Conservation (phyloP, 2,888 invertebrate genomes). For the Drosophila koepferae region DNA sequence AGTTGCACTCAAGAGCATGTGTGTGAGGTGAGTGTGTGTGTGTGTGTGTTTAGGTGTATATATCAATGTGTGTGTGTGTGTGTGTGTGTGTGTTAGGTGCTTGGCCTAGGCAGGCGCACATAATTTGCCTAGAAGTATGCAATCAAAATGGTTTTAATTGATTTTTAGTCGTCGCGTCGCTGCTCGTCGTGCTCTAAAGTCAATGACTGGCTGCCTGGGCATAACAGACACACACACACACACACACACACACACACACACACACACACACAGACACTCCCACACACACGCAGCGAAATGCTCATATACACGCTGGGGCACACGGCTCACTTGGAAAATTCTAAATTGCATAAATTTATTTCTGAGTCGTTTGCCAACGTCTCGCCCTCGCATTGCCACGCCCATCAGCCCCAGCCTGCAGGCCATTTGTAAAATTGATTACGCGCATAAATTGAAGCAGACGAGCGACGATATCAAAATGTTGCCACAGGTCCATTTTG, state of each 20-base stretch:
- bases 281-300: not conserved
- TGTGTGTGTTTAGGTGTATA: not conserved
- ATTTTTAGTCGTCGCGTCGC: constrained; percentile 66
- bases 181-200: constrained; percentile 60
- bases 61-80: too few relatives aligned
- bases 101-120: constrained; percentile 44
- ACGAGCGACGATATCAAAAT: constrained; percentile 64
- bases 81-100: constrained; percentile 18
- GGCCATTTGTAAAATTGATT: constrained; percentile 82
- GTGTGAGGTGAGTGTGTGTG: not conserved
- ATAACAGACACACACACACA: constrained; percentile 21
- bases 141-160: constrained; percentile 80
- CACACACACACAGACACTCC: constrained; percentile 5
- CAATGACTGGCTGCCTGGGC: constrained; percentile 61
- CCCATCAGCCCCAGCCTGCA: constrained; percentile 56
- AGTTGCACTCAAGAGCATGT: constrained; percentile 29
- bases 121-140: constrained; percentile 63
- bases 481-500: constrained; percentile 43
- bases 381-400: constrained; percentile 44
- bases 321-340: constrained; percentile 59
- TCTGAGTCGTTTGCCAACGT: constrained; percentile 41
- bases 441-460: constrained; percentile 82
- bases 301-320: constrained; percentile 27
- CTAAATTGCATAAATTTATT: constrained; percentile 81
- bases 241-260: constrained; percentile 11